Evolutionary conservation across 53 echinoderm and acorn worm species (phyloP).

Genomic region (Holothuria scabra): DNA sequence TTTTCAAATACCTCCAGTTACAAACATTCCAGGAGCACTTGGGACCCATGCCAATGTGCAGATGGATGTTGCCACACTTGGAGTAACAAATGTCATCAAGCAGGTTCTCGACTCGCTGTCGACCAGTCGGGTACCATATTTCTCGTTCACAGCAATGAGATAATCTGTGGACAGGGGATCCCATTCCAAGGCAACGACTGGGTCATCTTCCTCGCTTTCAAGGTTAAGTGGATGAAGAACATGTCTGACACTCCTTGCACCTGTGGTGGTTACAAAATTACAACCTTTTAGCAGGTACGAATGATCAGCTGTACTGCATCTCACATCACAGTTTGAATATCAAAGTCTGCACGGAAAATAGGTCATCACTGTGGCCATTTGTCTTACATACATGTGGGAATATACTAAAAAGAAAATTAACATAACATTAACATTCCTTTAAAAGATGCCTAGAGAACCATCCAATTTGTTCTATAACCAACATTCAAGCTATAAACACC

Average conservation of each 20-base stretch:
- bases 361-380: too few species aligned
- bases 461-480: too few species aligned
- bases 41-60: conserved; percentile 96
- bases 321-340: neutral
- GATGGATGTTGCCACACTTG: conserved; percentile 73
- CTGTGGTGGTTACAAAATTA: conserved; percentile 36
- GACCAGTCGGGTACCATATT: conserved; percentile 77
- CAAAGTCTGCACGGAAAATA: neutral
- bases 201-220: conserved; percentile 87
- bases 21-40: conserved; percentile 98
- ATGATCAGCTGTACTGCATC: neutral
- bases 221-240: conserved; percentile 65
- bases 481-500: too few species aligned
- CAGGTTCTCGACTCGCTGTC: conserved; percentile 75
- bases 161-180: conserved; percentile 93
- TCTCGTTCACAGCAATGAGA: conserved; percentile 74
- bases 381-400: too few species aligned
- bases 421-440: too few species aligned
- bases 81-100: conserved; percentile 85
- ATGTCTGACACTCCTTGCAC: conserved; percentile 76
- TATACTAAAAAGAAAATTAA: too few species aligned
- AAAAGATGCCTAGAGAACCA: too few species aligned
- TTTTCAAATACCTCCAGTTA: conserved; percentile 89
- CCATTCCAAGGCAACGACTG: conserved; percentile 93
- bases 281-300: neutral